Evolutionary conservation across 2,797 vertebrate species (phyloP), one percentile per base, ranked within the genome.

Genomic region (Echiichthys vipera): DNA sequence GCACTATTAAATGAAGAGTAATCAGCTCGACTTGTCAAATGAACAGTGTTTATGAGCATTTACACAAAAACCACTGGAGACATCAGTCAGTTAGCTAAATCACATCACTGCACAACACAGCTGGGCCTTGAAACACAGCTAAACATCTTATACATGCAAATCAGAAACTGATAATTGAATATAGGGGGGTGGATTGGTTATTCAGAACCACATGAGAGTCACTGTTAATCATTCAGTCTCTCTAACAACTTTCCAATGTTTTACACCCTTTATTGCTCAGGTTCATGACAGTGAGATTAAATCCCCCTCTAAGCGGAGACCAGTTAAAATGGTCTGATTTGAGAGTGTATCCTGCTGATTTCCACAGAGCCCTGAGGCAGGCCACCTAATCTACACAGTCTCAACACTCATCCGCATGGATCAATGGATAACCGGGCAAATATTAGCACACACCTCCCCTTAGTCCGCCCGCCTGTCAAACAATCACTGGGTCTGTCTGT

Each of bases 381-480:
- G 78, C 74, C 83, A 86, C 84, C 80, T 88, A 86, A 88, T 91
- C 84, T 90, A 80, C 84, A 90, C 84, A 87, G 73, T 78, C 71
- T 81, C 71, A 53, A 50, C 78, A 86, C 76, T 89, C 85, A 91
- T 84, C 81, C 71, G 9, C 70, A 73, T 24, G 87, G 90, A 89
- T 92, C 89, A 92, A 75, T 87, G 88, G 88, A 83, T 89, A 87
- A 89, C 71, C 27, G 27, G 69, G 78, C 87, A 92, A 92, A 91
- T 90, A 91, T 91, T 91, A 90, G 78, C 80, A 51, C 86, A 78
- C 47, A 49, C 80, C 56, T 83, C 71, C 67, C 56, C 50, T 76
- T 70, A 71, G 69, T 83, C 57, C 5, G 34, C 65, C 55, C 13
- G 51, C 49, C 77, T 84, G 75, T 74, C 81, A 76, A 57, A 71